These are phyloP conservation scores for Pollimyrus isidori DNA, from an alignment of 2,113 vertebrate genomes.

Conservation along the genomic window DNA sequence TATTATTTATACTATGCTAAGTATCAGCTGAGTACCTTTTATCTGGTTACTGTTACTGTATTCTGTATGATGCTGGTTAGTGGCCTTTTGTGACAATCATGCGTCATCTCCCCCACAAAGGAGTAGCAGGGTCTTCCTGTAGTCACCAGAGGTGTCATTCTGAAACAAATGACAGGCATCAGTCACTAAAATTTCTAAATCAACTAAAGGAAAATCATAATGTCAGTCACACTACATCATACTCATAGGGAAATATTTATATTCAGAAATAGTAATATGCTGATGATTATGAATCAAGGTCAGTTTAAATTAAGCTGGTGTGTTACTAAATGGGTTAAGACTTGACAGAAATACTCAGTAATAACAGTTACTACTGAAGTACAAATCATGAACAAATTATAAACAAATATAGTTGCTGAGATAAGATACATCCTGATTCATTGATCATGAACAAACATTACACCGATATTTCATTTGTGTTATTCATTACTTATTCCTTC, in stretches of 20 bases:
- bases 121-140: slow-evolving; percentile 73
- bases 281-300: not conserved
- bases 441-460: not conserved
- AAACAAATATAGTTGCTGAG: not conserved
- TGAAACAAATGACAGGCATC: slow-evolving; percentile 46
- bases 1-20: not conserved
- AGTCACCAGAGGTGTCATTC: slow-evolving; percentile 84
- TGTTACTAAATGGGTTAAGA: not conserved
- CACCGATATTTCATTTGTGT: not conserved
- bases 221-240: not conserved
- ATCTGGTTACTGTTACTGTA: not conserved
- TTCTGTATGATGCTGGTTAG: not conserved
- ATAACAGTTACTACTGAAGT: not conserved
- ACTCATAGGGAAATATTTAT: not conserved
- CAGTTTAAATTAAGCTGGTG: not conserved
- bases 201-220: not conserved
- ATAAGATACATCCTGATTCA: not conserved
- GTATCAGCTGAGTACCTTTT: too few relatives aligned
- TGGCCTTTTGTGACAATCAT: slow-evolving; percentile 45
- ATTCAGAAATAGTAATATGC: not conserved
- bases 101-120: slow-evolving; percentile 84
- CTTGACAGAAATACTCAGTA: not conserved
- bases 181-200: not conserved
- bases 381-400: not conserved
- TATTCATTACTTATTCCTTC: not conserved